A percentile compares a stretch with the other conserved stretches of the same genome.
These are phyloP conservation scores for Cepaea nemoralis DNA, from an alignment of 1,140 invertebrate genomes.

Conservation along the genomic window DNA sequence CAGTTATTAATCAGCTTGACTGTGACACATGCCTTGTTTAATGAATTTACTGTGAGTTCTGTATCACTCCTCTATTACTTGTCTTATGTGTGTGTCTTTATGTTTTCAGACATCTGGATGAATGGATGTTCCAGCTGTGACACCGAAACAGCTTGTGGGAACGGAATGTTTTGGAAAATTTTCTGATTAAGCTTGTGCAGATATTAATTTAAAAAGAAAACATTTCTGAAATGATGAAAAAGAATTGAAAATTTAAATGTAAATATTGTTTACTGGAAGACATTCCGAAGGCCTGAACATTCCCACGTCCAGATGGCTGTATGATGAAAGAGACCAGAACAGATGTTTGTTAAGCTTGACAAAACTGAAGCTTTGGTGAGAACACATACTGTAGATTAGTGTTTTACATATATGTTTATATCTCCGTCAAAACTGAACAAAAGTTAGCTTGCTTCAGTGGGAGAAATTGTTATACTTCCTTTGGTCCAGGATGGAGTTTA, in stretches of 20 bases:
- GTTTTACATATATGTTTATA: background rate
- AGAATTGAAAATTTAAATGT: background rate
- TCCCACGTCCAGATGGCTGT: background rate
- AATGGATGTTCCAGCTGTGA: background rate
- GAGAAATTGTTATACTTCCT: background rate
- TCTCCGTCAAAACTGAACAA: background rate
- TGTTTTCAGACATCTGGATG: background rate
- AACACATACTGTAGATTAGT: background rate
- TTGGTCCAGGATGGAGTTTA: background rate
- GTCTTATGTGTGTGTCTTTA: background rate
- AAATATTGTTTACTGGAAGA: background rate
- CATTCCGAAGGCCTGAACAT: background rate
- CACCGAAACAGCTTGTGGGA: background rate
- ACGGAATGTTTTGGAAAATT: background rate
- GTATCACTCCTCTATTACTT: background rate
- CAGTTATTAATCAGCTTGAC: too few species aligned
- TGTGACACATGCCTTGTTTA: too few species aligned
- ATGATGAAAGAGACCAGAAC: background rate
- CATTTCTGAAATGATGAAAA: background rate
- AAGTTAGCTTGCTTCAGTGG: background rate
- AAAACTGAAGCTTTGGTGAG: background rate
- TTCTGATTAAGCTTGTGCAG: background rate
- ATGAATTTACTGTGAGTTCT: too few species aligned
- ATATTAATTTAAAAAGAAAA: background rate
- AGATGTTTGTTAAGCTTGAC: background rate